A percentile compares a stretch with the other conserved stretches of the same genome.
These are phyloP conservation scores for Ennomos fuscantarius DNA, from an alignment of 2,888 invertebrate species.

Conservation along the genomic window DNA sequence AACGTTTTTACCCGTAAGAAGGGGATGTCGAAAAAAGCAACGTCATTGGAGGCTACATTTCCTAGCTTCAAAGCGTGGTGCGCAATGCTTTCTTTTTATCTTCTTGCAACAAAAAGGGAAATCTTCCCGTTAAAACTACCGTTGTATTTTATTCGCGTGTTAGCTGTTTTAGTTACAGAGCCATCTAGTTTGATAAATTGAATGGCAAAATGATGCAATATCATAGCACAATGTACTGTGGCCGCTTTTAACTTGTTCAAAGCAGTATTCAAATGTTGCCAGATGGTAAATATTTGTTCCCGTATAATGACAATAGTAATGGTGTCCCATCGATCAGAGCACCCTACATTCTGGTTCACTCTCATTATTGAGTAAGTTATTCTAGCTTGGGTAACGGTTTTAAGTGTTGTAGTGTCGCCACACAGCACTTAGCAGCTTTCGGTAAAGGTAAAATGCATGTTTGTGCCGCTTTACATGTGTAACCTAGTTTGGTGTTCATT, in stretches of 20 bases:
- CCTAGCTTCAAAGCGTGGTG: too few relatives aligned
- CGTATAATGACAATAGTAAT: not conserved
- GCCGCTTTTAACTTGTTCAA: not conserved
- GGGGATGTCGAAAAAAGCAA: too few relatives aligned
- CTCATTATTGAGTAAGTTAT: conserved; percentile 48
- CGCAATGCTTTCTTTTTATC: too few relatives aligned
- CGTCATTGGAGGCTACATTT: too few relatives aligned
- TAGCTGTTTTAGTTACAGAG: not conserved
- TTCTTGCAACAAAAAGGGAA: not conserved
- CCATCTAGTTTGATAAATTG: conserved; percentile 12
- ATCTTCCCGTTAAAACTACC: not conserved
- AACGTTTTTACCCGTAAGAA: too few relatives aligned
- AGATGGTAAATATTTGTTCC: not conserved
- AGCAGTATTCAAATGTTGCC: not conserved
- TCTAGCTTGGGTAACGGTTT: conserved; percentile 58
- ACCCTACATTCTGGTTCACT: conserved; percentile 53
- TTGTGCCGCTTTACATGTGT: conserved; percentile 65
- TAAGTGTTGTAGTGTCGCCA: conserved; percentile 67
- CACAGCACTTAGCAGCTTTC: conserved; percentile 71
- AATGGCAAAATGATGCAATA: too few relatives aligned
- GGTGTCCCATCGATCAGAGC: conserved; percentile 53
- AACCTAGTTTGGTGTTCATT: conserved; percentile 45
- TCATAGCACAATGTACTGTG: not conserved
- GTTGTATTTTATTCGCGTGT: not conserved
- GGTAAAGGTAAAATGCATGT: conserved; percentile 83